Evolutionary conservation across 2,888 invertebrate species (phyloP).

Genomic region (Lepidocyrtoides sp.): DNA sequence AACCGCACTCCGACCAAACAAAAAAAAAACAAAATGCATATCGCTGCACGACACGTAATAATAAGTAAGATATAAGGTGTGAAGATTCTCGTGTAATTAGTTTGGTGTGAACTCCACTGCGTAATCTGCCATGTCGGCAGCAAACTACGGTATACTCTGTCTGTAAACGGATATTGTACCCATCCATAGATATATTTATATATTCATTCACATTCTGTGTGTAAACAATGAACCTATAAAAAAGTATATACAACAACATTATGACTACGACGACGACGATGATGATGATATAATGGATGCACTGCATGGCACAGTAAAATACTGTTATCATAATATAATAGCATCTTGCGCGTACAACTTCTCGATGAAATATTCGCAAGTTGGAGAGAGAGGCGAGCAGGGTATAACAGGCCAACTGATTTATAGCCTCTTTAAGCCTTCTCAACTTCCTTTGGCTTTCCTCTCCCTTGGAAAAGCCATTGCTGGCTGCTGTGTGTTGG

Average conservation of each 20-base stretch:
- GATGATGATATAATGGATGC: neutral
- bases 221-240: neutral
- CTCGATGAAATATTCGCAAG: constrained; percentile 66
- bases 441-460: constrained; percentile 76
- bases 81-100: constrained; percentile 70
- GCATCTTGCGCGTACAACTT: constrained; percentile 17
- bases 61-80: constrained; percentile 44
- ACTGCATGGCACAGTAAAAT: neutral
- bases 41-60: neutral
- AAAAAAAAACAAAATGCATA: neutral
- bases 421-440: constrained; percentile 78
- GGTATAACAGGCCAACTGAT: constrained; percentile 74
- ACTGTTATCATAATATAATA: constrained; percentile 31
- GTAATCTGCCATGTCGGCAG: constrained; percentile 63
- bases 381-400: constrained; percentile 61
- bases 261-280: neutral
- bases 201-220: neutral
- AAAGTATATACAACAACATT: neutral
- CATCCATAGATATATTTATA: neutral
- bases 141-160: neutral
- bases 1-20: neutral
- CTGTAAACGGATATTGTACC: neutral
- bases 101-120: constrained; percentile 71
- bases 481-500: neutral
- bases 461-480: constrained; percentile 13